Conservation (phyloP, 2,113 vertebrate genomes). For the Pyxicephalus adspersus region DNA sequence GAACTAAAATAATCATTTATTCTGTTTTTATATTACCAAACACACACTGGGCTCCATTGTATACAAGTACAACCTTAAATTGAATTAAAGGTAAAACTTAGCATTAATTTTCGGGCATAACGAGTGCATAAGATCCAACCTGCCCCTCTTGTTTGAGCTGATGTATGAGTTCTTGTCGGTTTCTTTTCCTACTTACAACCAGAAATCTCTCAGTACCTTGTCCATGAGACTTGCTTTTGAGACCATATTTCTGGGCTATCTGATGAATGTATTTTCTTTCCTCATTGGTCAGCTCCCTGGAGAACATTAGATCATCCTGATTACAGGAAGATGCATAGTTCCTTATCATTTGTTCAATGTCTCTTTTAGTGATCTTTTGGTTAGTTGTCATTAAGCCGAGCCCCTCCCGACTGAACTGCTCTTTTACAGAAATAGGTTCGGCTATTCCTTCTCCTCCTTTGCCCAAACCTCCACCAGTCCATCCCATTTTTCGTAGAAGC, state of each 20-base stretch:
- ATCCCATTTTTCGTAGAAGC: conserved; percentile 96
- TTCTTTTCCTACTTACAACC: conserved; percentile 90
- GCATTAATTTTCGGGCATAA: conserved; percentile 82
- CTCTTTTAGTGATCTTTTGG: conserved; percentile 86
- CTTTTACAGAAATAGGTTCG: conserved; percentile 92
- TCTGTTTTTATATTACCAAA: not conserved
- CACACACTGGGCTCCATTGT: not conserved
- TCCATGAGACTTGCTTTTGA: conserved; percentile 94
- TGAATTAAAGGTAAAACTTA: not conserved
- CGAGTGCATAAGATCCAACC: conserved; percentile 91
- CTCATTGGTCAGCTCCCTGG: conserved; percentile 90
- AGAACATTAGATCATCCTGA: conserved; percentile 93
- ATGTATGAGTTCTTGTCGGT: conserved; percentile 89
- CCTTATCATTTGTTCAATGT: conserved; percentile 92
- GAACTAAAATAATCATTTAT: not conserved
- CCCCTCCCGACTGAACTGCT: conserved; percentile 92
- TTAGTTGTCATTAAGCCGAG: conserved; percentile 85
- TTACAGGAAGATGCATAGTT: conserved; percentile 90
- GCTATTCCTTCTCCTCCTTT: conserved; percentile 92
- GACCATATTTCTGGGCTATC: conserved; percentile 88
- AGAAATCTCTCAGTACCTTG: conserved; percentile 87
- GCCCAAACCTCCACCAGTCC: conserved; percentile 92
- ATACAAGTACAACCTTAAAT: not conserved
- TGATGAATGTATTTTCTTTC: conserved; percentile 95
- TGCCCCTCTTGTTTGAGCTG: conserved; percentile 95